Evolutionary conservation across 2,113 vertebrate genomes (phyloP).

Genomic region (Cyprinodon brontotheroides): DNA sequence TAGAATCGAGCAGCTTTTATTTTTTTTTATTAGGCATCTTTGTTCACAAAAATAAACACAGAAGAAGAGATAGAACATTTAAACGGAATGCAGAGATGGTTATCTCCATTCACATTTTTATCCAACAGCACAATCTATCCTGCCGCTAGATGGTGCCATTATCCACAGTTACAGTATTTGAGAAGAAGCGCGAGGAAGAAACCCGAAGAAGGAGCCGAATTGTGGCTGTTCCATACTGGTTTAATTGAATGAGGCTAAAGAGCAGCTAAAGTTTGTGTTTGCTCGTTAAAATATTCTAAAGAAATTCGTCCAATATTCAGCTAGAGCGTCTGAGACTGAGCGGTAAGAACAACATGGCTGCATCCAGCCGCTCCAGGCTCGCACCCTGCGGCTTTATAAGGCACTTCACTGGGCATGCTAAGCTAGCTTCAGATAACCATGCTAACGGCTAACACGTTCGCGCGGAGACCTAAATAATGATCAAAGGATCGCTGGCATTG

Average conservation of each 20-base stretch:
- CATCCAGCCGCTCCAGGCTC: not conserved
- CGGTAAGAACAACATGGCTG: slow-evolving; percentile 6
- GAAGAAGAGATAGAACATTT: no score
- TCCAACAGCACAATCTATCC: no score
- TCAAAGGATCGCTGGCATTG: not conserved
- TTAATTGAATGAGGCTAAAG: slow-evolving; percentile 34
- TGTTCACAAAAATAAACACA: no score
- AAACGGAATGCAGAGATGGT: no score
- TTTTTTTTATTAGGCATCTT: no score
- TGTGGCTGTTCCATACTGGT: slow-evolving; percentile 18
- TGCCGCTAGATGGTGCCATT: no score
- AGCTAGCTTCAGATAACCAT: slow-evolving; percentile 22
- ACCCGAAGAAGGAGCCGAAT: not conserved
- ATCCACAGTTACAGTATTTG: no score
- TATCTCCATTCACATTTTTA: no score
- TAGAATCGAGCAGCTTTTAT: no score
- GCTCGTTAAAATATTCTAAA: not conserved
- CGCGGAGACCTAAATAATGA: not conserved
- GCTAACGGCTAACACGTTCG: slow-evolving; percentile 22
- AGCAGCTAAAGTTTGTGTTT: not conserved
- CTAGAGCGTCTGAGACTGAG: not conserved
- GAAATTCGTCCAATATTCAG: not conserved
- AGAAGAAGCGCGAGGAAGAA: not conserved
- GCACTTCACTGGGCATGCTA: slow-evolving; percentile 17
- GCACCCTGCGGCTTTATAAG: not conserved